Conservation (phyloP, 1,140 invertebrate species). For the Habropoda laboriosa region DNA sequence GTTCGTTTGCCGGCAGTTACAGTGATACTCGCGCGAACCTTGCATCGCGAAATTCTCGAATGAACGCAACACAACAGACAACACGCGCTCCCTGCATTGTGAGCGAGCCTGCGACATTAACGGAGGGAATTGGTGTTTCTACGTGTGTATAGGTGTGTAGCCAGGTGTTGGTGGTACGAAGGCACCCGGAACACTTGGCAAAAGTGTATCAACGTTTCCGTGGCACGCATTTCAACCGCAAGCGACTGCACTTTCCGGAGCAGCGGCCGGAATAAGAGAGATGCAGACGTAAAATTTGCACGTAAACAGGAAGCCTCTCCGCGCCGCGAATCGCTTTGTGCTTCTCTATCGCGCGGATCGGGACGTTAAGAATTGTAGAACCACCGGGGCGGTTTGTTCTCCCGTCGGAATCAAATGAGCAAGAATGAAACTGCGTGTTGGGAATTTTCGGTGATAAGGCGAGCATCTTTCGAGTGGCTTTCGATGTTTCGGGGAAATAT, state of each 20-base stretch:
- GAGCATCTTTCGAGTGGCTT: background rate
- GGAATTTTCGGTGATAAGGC: background rate
- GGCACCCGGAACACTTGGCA: conserved; percentile 14
- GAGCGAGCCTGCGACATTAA: background rate
- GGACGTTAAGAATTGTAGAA: background rate
- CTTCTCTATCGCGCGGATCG: background rate
- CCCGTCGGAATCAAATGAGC: background rate
- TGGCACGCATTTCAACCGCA: conserved; percentile 27
- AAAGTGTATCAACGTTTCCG: conserved; percentile 18
- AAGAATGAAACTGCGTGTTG: background rate
- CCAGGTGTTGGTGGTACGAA: too few relatives aligned
- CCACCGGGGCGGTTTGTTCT: background rate
- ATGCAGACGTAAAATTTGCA: conserved; percentile 39
- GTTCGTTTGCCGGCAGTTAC: conserved; percentile 7
- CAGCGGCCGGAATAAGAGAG: conserved; percentile 12
- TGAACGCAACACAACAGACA: background rate
- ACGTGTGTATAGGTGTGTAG: too few relatives aligned
- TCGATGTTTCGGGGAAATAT: background rate
- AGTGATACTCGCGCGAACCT: background rate
- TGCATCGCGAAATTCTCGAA: conserved; percentile 5
- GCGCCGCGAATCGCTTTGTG: background rate
- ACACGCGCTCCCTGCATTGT: background rate
- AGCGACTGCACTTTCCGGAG: conserved; percentile 5
- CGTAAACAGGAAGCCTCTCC: conserved; percentile 22
- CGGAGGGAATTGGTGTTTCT: background rate